Percentiles rank a stretch among this genome's conserved stretches.
phyloP scores from a whole-genome alignment of 1,140 invertebrate genomes.

The Gryllus bimaculatus region DNA sequence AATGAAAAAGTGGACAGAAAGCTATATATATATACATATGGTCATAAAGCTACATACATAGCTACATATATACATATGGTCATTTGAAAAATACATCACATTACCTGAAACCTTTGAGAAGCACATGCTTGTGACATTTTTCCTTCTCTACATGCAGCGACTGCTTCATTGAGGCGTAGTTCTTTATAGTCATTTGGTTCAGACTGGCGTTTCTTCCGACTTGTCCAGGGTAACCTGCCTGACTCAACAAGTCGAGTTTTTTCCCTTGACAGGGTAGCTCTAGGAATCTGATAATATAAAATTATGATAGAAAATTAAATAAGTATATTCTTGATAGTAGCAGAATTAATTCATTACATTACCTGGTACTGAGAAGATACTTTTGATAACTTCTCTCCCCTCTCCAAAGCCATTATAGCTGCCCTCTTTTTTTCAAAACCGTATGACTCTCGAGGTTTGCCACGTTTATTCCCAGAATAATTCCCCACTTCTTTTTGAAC shows the following conservation, averaged over 20 bases:
- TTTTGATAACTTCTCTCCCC: constrained; percentile 46
- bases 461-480: constrained; percentile 32
- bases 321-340: too few relatives aligned
- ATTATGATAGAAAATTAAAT: background rate
- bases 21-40: too few relatives aligned
- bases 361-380: constrained; percentile 41
- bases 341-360: background rate
- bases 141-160: constrained; percentile 43
- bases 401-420: constrained; percentile 42
- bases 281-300: constrained; percentile 39
- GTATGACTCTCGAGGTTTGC: constrained; percentile 38
- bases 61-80: too few relatives aligned
- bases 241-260: constrained; percentile 42
- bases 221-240: constrained; percentile 42
- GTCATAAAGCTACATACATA: too few relatives aligned
- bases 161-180: constrained; percentile 42
- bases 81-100: too few relatives aligned
- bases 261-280: constrained; percentile 48
- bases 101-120: constrained; percentile 41
- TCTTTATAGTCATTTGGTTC: constrained; percentile 40
- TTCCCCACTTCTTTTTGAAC: constrained; percentile 38
- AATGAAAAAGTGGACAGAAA: too few relatives aligned
- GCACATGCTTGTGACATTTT: constrained; percentile 49
- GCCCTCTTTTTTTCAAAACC: constrained; percentile 37
- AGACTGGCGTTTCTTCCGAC: constrained; percentile 39